These are phyloP conservation scores for Orbicella faveolata DNA, from an alignment of 64 coral and sea anemone species.

Conservation along the genomic window DNA sequence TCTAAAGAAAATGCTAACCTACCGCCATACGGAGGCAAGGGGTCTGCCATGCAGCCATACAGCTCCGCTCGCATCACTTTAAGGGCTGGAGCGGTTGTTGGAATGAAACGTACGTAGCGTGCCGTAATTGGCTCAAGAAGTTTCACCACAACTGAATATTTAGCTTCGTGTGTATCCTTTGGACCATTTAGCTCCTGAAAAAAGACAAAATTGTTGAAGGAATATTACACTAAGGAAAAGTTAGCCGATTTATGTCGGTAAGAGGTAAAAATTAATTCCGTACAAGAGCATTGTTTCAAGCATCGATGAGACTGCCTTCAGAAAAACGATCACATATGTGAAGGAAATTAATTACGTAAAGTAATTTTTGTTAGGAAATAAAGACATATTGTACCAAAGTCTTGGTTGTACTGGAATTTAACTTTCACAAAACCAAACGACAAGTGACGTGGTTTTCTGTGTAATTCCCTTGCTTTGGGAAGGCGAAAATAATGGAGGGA, in stretches of 20 bases:
- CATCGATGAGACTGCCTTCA: too few species aligned
- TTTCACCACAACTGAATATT: slow-evolving; percentile 50
- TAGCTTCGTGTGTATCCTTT: slow-evolving; percentile 63
- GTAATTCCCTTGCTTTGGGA: too few species aligned
- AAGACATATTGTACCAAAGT: too few species aligned
- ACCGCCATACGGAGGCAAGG: slow-evolving; percentile 58
- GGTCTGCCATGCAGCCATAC: slow-evolving; percentile 76
- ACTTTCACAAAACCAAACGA: too few species aligned
- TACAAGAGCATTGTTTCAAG: too few species aligned
- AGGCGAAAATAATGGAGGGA: too few species aligned
- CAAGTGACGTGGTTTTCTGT: too few species aligned
- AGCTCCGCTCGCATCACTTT: slow-evolving; percentile 84
- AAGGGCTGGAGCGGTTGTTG: slow-evolving; percentile 44
- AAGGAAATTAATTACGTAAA: too few species aligned
- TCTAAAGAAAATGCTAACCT: background rate
- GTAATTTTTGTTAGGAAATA: too few species aligned
- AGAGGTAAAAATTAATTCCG: too few species aligned
- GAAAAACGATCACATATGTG: too few species aligned
- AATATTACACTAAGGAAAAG: background rate
- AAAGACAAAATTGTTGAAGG: background rate
- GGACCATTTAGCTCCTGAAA: slow-evolving; percentile 70
- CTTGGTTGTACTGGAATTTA: too few species aligned
- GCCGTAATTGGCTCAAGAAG: slow-evolving; percentile 45
- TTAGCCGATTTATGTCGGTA: background rate
- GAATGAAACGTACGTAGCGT: slow-evolving; percentile 76